Conservation (phyloP, 2,797 vertebrate genomes). For the Oceanodroma leucorhoa region DNA sequence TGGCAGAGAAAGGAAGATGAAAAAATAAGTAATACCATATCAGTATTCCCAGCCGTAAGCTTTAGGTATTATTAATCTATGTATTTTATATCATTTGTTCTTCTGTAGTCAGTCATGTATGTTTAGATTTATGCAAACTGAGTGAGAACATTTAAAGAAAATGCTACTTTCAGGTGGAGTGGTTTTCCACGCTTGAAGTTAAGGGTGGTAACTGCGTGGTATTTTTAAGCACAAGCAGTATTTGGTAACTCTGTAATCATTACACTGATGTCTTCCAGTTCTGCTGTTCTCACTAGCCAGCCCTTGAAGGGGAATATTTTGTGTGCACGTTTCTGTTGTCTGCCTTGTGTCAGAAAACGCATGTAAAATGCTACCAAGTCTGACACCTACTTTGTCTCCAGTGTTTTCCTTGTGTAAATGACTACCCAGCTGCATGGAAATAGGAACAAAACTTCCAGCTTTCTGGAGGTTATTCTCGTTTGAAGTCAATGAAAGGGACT, state of each 20-base stretch:
- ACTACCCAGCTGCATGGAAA: constrained; percentile 28
- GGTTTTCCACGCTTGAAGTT: background rate
- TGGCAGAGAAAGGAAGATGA: background rate
- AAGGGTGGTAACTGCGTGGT: background rate
- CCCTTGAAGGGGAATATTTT: constrained; percentile 16
- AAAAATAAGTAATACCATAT: background rate
- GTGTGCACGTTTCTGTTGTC: constrained; percentile 51
- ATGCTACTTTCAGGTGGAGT: background rate
- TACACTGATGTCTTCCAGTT: background rate
- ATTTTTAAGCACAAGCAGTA: background rate
- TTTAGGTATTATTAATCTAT: background rate
- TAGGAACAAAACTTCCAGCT: background rate
- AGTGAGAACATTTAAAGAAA: background rate
- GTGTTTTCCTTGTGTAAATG: constrained; percentile 35
- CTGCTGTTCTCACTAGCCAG: background rate
- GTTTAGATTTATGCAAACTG: background rate
- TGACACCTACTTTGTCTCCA: constrained; percentile 63
- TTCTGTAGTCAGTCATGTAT: background rate
- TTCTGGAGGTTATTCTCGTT: constrained; percentile 18
- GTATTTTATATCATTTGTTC: background rate
- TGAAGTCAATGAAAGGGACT: background rate
- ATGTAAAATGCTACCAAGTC: constrained; percentile 47
- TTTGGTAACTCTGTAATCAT: background rate
- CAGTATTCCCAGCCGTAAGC: background rate
- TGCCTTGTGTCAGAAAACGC: constrained; percentile 54